Conservation (phyloP, 2,797 vertebrate genomes). For the Decapterus maruadsi region DNA sequence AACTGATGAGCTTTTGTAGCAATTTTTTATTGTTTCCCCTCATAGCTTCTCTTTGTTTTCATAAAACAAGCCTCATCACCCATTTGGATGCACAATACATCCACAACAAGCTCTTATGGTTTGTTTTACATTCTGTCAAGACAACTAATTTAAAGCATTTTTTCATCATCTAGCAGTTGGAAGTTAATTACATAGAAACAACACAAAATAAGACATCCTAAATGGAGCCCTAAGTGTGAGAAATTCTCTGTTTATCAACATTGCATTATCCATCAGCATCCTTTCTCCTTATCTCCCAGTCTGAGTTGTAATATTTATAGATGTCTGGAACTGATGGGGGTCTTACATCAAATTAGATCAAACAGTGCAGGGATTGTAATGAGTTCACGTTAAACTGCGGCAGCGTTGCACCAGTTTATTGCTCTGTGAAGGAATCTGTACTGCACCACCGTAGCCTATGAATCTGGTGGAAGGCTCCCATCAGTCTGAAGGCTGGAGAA, state of each 20-base stretch:
- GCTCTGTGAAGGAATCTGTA: neutral
- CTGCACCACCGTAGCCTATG: conserved; percentile 23
- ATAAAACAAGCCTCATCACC: neutral
- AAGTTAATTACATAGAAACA: neutral
- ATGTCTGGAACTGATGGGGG: neutral
- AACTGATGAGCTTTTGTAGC: neutral
- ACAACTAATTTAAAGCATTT: neutral
- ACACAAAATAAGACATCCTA: neutral
- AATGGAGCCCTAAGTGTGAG: neutral
- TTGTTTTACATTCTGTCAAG: neutral
- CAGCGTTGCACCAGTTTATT: conserved; percentile 9
- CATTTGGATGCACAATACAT: neutral
- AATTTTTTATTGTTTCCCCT: neutral
- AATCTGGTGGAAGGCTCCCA: conserved; percentile 51
- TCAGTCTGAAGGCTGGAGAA: conserved; percentile 65
- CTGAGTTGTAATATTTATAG: neutral
- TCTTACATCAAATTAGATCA: neutral
- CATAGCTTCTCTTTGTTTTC: neutral
- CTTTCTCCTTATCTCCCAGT: neutral
- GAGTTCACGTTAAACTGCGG: neutral
- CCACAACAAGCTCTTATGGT: neutral
- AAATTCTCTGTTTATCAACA: neutral
- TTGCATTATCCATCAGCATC: neutral
- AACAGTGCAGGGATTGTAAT: neutral
- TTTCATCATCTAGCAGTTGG: neutral